Evolutionary conservation across 2,113 vertebrate species (phyloP).

Genomic region (Oryzias woworae): DNA sequence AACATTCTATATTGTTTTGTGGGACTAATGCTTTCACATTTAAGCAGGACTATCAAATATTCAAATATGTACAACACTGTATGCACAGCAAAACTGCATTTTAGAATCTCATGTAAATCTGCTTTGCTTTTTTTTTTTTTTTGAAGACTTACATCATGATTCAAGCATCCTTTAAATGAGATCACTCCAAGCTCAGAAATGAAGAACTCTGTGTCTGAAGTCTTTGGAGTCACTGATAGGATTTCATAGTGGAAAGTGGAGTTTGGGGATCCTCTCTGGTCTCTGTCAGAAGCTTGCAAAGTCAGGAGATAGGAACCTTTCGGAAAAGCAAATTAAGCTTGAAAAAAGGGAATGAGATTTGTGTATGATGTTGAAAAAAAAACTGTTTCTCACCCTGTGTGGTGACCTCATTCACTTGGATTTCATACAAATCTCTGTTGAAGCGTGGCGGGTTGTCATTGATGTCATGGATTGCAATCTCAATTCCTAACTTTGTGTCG

Average conservation of each 20-base stretch:
- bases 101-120: too few relatives aligned
- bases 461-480: slow-evolving; percentile 68
- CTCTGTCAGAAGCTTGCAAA: slow-evolving; percentile 49
- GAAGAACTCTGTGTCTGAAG: slow-evolving; percentile 47
- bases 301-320: slow-evolving; percentile 45
- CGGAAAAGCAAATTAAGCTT: not conserved
- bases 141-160: slow-evolving; percentile 49
- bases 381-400: slow-evolving; percentile 53
- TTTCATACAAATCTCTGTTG: slow-evolving; percentile 36
- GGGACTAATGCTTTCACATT: too few relatives aligned
- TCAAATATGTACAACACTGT: too few relatives aligned
- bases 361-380: not conserved
- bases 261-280: slow-evolving; percentile 42
- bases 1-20: too few relatives aligned
- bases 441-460: slow-evolving; percentile 74
- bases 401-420: slow-evolving; percentile 31
- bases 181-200: slow-evolving; percentile 43
- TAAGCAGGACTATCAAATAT: too few relatives aligned
- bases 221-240: slow-evolving; percentile 48
- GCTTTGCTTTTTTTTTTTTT: too few relatives aligned
- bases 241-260: slow-evolving; percentile 63
- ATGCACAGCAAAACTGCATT: too few relatives aligned
- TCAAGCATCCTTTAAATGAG: slow-evolving; percentile 68
- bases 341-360: not conserved
- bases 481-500: slow-evolving; percentile 60